A percentile compares a stretch with the other conserved stretches of the same genome.
Evolutionary conservation across 2,113 vertebrate species (phyloP).

Genomic region (Pithys albifrons): DNA sequence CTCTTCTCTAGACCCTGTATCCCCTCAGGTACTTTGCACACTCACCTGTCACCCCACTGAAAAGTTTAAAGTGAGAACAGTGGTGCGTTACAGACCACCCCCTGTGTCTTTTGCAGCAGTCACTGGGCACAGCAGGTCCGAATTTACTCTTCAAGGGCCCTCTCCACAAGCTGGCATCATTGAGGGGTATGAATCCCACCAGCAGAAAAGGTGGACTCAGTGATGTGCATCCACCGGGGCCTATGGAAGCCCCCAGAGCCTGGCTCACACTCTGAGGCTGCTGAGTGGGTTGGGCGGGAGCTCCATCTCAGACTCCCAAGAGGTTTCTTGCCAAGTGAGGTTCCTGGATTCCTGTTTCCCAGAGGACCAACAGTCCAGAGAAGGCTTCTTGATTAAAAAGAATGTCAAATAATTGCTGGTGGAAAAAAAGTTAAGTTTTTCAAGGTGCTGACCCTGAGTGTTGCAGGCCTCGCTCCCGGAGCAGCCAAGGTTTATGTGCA

Average conservation of each 20-base stretch:
- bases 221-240: background rate
- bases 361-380: background rate
- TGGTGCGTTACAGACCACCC: background rate
- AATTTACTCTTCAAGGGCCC: background rate
- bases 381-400: background rate
- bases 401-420: background rate
- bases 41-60: background rate
- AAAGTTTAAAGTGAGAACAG: background rate
- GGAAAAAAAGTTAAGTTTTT: background rate
- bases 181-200: rapidly evolving
- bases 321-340: background rate
- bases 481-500: background rate
- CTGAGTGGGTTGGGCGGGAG: background rate
- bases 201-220: background rate
- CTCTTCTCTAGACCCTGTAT: background rate
- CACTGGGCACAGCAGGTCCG: background rate
- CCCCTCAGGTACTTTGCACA: background rate
- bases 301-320: background rate
- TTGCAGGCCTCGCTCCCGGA: background rate
- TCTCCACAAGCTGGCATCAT: background rate
- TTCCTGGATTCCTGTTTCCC: background rate
- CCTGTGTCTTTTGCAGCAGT: rapidly evolving
- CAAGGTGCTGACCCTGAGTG: background rate
- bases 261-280: background rate
- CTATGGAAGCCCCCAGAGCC: background rate